Evolutionary conservation across 1,140 invertebrate genomes (phyloP).

Genomic region (Rhyzopertha dominica): DNA sequence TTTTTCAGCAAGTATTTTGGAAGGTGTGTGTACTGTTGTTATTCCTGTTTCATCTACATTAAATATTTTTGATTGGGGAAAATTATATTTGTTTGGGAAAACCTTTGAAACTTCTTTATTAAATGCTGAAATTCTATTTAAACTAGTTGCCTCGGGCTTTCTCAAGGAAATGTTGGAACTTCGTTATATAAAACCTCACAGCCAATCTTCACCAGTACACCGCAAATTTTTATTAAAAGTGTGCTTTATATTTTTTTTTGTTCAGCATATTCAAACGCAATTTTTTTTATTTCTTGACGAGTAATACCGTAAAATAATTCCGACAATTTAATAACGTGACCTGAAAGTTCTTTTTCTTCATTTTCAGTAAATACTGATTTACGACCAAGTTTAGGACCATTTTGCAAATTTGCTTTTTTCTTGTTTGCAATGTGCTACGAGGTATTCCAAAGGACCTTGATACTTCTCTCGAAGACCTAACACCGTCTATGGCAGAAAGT

Average conservation of each 20-base stretch:
- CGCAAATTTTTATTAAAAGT: constrained; percentile 21
- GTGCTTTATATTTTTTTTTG: constrained; percentile 12
- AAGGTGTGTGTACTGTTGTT: constrained; percentile 44
- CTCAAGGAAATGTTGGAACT: constrained; percentile 23
- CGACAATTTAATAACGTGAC: constrained; percentile 9
- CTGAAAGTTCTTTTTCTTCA: constrained; percentile 4
- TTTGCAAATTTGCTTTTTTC: background rate
- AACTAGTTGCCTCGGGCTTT: constrained; percentile 22
- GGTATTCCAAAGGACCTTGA: constrained; percentile 3
- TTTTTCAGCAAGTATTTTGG: constrained; percentile 44
- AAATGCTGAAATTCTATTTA: constrained; percentile 19
- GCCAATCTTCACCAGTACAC: constrained; percentile 38
- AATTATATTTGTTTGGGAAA: constrained; percentile 37
- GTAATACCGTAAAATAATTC: constrained; percentile 13
- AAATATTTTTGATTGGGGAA: constrained; percentile 41
- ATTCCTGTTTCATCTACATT: constrained; percentile 49
- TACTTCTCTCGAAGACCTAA: background rate
- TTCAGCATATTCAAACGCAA: constrained; percentile 15
- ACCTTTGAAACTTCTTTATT: constrained; percentile 26
- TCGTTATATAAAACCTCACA: constrained; percentile 34
- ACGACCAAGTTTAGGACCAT: background rate
- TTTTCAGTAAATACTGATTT: constrained; percentile 4
- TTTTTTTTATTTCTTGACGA: background rate
- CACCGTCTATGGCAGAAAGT: constrained; percentile 3
- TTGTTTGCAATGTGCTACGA: constrained; percentile 5